Conservation (phyloP, 2,113 vertebrate genomes). For the Hippocampus mohnikei region DNA sequence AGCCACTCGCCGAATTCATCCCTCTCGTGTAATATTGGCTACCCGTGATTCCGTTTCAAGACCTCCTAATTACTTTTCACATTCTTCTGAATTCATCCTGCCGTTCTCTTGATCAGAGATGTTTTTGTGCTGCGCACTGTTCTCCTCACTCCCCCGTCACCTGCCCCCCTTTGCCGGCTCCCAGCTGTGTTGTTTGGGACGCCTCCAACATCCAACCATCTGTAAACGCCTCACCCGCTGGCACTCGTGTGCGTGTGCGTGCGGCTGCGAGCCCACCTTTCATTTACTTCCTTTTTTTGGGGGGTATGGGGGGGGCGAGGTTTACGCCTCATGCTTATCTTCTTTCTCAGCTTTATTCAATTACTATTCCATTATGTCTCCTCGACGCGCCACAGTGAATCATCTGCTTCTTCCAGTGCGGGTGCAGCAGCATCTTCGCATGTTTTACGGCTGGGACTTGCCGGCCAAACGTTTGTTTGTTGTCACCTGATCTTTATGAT, state of each 20-base stretch:
- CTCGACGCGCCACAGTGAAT: constrained; percentile 22
- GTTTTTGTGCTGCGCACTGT: constrained; percentile 44
- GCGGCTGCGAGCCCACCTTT: constrained; percentile 30
- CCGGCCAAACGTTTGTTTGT: constrained; percentile 43
- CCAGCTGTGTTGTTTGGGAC: constrained; percentile 67
- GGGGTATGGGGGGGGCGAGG: background rate
- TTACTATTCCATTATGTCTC: constrained; percentile 18
- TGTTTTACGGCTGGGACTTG: constrained; percentile 17
- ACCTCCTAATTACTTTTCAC: constrained; percentile 53
- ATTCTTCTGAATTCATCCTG: constrained; percentile 41
- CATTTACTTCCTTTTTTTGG: constrained; percentile 32
- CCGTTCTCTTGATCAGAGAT: constrained; percentile 48
- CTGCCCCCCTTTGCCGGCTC: constrained; percentile 28
- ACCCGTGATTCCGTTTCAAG: constrained; percentile 38
- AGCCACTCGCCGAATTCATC: constrained; percentile 34
- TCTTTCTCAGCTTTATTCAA: constrained; percentile 21
- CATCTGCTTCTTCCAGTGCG: constrained; percentile 30
- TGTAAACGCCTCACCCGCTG: constrained; percentile 59
- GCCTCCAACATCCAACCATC: constrained; percentile 49
- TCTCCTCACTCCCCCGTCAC: constrained; percentile 44
- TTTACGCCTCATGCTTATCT: constrained; percentile 14
- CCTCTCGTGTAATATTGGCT: constrained; percentile 22
- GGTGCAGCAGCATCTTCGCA: constrained; percentile 17
- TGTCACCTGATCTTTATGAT: background rate
- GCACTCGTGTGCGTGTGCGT: constrained; percentile 5